Conservation (phyloP, 64 coral and sea anemone genomes). For the Montipora foliosa region DNA sequence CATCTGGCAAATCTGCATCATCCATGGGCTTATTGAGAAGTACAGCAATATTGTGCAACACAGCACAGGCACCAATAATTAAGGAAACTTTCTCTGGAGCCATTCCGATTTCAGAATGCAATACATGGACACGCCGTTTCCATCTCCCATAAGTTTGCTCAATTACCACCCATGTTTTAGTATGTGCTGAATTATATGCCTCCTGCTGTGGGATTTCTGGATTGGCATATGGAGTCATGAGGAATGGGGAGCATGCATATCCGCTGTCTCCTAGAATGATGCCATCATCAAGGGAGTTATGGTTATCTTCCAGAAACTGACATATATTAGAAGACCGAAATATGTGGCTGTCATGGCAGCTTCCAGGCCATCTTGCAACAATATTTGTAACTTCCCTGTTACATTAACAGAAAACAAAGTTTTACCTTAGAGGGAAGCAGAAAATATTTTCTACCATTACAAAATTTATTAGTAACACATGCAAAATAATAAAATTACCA, state of each 20-base stretch:
- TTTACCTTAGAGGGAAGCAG: constrained; percentile 16
- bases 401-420: neutral
- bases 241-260: constrained; percentile 36
- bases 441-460: constrained; percentile 13
- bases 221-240: constrained; percentile 49
- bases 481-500: constrained; percentile 24
- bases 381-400: constrained; percentile 50
- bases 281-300: constrained; percentile 44
- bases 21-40: constrained; percentile 23
- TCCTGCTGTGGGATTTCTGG: neutral
- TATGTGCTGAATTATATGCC: neutral
- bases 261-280: constrained; percentile 46
- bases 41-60: constrained; percentile 15
- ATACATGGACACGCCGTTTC: constrained; percentile 7
- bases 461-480: constrained; percentile 15
- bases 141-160: constrained; percentile 48
- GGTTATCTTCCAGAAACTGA: constrained; percentile 19
- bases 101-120: constrained; percentile 55
- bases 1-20: constrained; percentile 41
- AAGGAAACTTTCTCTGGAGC: constrained; percentile 40
- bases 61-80: constrained; percentile 22
- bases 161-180: constrained; percentile 42
- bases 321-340: constrained; percentile 35
- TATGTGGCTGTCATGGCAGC: constrained; percentile 44
- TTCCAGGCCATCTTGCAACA: constrained; percentile 49